Evolutionary conservation across 2,888 invertebrate genomes (phyloP).

Genomic region (Melipona beecheii): DNA sequence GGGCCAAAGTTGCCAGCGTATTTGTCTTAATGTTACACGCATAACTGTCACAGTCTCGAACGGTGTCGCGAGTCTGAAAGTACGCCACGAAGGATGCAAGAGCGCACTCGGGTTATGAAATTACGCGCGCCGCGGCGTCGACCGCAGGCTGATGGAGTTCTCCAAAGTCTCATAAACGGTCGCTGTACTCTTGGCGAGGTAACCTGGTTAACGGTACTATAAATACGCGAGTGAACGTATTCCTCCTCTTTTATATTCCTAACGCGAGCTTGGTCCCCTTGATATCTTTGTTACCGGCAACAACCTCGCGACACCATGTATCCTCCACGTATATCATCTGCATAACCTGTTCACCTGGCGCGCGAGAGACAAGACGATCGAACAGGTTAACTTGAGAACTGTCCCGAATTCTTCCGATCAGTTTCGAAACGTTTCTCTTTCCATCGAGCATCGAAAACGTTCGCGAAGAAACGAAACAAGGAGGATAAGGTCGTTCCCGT

Average conservation of each 20-base stretch:
- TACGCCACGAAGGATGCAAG: not conserved
- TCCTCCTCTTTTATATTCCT: slow-evolving; percentile 41
- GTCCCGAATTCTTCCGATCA: not conserved
- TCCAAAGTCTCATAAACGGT: slow-evolving; percentile 24
- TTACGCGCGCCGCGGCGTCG: too few species aligned
- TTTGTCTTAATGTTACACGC: not conserved
- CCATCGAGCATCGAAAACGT: too few species aligned
- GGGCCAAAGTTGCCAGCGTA: not conserved
- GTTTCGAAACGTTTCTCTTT: not conserved
- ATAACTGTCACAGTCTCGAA: not conserved
- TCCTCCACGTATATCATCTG: not conserved
- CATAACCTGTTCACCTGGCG: slow-evolving; percentile 37
- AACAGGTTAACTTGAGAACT: too few species aligned
- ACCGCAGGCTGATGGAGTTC: slow-evolving; percentile 30
- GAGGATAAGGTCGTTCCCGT: not conserved
- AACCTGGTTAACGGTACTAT: slow-evolving; percentile 60
- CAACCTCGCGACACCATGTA: not conserved
- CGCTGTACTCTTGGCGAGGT: slow-evolving; percentile 23
- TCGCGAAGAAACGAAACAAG: not conserved
- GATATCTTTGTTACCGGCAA: slow-evolving; percentile 39
- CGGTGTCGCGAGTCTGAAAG: not conserved
- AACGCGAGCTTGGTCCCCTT: slow-evolving; percentile 1
- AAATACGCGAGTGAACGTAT: slow-evolving; percentile 52
- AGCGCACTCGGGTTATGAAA: not conserved
- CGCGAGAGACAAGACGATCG: slow-evolving; percentile 8